Conservation (phyloP, 2,888 invertebrate species). For the Meteorus colon region DNA sequence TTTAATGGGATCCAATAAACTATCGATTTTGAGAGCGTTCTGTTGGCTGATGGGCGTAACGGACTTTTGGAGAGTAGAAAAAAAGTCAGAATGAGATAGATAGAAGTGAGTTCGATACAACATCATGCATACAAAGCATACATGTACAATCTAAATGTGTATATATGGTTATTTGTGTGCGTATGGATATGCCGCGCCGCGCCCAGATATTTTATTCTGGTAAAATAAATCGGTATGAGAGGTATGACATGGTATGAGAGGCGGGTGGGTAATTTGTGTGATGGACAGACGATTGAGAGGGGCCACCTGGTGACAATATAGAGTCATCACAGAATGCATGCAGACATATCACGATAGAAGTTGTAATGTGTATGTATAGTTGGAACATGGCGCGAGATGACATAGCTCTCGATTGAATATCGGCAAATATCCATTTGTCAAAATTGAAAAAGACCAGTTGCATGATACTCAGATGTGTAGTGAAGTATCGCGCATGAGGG, state of each 20-base stretch:
- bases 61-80: constrained; percentile 14
- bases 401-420: constrained; percentile 55
- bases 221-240: constrained; percentile 68
- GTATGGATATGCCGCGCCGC: constrained; percentile 34
- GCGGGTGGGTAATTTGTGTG: constrained; percentile 68
- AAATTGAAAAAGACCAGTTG: constrained; percentile 59
- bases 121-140: constrained; percentile 32
- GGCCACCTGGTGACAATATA: constrained; percentile 56
- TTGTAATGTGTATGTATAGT: constrained; percentile 55
- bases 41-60: constrained; percentile 39
- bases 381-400: constrained; percentile 41
- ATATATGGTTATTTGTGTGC: constrained; percentile 37
- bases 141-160: constrained; percentile 24
- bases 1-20: constrained; percentile 65
- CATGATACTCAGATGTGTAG: not conserved
- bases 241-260: constrained; percentile 62
- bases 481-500: not conserved
- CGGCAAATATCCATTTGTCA: constrained; percentile 63
- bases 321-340: constrained; percentile 63
- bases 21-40: constrained; percentile 60
- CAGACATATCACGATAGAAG: constrained; percentile 25
- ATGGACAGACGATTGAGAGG: constrained; percentile 59
- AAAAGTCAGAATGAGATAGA: not conserved
- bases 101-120: not conserved
- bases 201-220: constrained; percentile 53